A percentile compares a stretch with the other conserved stretches of the same genome.
Conservation (phyloP, 2,797 vertebrate species). For the Gallirallus australis region DNA sequence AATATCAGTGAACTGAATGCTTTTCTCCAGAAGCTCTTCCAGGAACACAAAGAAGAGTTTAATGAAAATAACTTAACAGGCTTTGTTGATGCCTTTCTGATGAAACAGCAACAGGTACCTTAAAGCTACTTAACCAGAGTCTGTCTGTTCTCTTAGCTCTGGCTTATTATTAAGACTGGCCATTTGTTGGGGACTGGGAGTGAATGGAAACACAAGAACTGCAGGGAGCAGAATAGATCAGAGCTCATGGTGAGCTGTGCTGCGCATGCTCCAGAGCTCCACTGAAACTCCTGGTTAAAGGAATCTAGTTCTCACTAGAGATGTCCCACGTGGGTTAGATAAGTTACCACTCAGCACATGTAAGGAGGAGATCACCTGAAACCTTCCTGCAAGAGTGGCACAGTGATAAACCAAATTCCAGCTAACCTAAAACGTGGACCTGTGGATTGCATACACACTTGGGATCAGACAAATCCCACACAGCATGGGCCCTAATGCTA, state of each 20-base stretch:
- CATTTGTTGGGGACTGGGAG: background rate
- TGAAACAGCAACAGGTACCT: constrained; percentile 72
- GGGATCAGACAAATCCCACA: background rate
- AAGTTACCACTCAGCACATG: background rate
- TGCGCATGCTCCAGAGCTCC: rapidly evolving
- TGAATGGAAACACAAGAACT: background rate
- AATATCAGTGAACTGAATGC: constrained; percentile 24
- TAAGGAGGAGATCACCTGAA: background rate
- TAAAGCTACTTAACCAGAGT: background rate
- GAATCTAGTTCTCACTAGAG: background rate
- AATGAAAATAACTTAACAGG: constrained; percentile 67
- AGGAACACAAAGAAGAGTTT: constrained; percentile 49
- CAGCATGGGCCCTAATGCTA: background rate
- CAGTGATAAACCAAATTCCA: background rate
- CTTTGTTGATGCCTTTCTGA: constrained; percentile 73
- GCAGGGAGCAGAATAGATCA: background rate
- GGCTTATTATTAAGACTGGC: background rate
- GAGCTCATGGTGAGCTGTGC: background rate
- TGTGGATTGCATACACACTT: background rate
- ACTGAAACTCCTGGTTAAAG: background rate
- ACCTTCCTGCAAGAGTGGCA: background rate
- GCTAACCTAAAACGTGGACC: background rate
- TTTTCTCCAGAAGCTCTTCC: constrained; percentile 60
- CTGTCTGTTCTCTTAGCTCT: background rate
- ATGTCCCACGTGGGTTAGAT: rapidly evolving